phyloP scores from a whole-genome alignment of 2,888 invertebrate genomes.

The Ptychoptera contaminata region DNA sequence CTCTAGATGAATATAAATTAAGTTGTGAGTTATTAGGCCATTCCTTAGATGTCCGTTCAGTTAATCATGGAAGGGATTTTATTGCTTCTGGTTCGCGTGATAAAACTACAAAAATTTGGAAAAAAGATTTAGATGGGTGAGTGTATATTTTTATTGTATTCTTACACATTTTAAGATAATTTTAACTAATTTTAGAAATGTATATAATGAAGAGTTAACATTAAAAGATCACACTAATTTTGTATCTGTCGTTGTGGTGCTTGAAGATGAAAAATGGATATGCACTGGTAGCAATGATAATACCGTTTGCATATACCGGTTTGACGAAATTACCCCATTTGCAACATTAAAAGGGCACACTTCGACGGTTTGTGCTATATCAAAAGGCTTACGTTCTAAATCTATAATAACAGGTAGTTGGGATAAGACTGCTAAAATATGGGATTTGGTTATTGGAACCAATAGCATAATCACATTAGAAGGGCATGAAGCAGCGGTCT shows the following conservation, averaged over 20 bases:
- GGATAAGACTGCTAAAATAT: constrained; percentile 78
- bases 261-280: constrained; percentile 60
- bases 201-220: constrained; percentile 47
- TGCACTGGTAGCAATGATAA: constrained; percentile 83
- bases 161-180: constrained; percentile 9
- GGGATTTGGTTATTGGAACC: constrained; percentile 45
- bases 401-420: constrained; percentile 76
- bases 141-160: constrained; percentile 1
- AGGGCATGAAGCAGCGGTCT: constrained; percentile 74
- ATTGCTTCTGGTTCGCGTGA: constrained; percentile 83
- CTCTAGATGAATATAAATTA: constrained; percentile 49
- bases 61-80: constrained; percentile 45
- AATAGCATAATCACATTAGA: constrained; percentile 39
- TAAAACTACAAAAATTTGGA: constrained; percentile 76
- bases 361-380: constrained; percentile 34
- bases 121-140: constrained; percentile 48
- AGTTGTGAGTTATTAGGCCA: constrained; percentile 66
- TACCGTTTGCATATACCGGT: constrained; percentile 61
- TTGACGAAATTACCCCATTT: constrained; percentile 50
- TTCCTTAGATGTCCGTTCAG: constrained; percentile 68
- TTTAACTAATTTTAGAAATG: constrained; percentile 35
- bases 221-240: constrained; percentile 73
- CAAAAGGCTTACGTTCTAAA: constrained; percentile 32
- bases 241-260: constrained; percentile 63
- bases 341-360: constrained; percentile 58